A percentile compares a stretch with the other conserved stretches of the same genome.
These are phyloP conservation scores for Scaptodrosophila latifasciaeformis DNA, from an alignment of 2,888 invertebrate genomes.

Conservation along the genomic window DNA sequence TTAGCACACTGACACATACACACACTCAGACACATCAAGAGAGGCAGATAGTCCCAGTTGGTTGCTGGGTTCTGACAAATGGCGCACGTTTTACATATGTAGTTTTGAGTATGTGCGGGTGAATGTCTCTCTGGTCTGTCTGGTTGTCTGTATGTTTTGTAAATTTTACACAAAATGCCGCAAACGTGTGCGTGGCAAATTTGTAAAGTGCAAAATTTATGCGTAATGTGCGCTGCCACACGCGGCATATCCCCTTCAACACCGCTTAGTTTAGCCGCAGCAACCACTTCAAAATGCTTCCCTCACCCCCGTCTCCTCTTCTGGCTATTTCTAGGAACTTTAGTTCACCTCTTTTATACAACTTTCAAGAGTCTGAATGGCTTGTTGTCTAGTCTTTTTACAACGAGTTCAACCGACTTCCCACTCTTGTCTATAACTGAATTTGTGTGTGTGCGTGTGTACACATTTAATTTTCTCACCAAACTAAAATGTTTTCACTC, in stretches of 20 bases:
- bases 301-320: conserved; percentile 10
- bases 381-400: too few relatives aligned
- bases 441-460: conserved; percentile 17
- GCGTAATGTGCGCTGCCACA: conserved; percentile 62
- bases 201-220: conserved; percentile 69
- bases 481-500: conserved; percentile 62
- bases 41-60: neutral
- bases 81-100: conserved; percentile 61
- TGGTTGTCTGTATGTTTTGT: conserved; percentile 28
- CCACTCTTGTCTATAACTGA: too few relatives aligned
- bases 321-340: too few relatives aligned
- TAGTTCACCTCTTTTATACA: too few relatives aligned
- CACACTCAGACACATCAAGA: conserved; percentile 9
- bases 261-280: neutral
- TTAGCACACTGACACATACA: neutral
- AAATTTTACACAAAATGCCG: conserved; percentile 66
- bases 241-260: conserved; percentile 4
- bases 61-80: conserved; percentile 46
- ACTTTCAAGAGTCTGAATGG: conserved; percentile 58
- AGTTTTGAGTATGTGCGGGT: conserved; percentile 9
- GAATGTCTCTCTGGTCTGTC: neutral
- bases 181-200: conserved; percentile 69
- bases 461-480: conserved; percentile 63
- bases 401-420: too few relatives aligned
- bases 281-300: too few relatives aligned